Evolutionary conservation across 2,113 vertebrate species (phyloP).

Genomic region (Lutjanus erythropterus): DNA sequence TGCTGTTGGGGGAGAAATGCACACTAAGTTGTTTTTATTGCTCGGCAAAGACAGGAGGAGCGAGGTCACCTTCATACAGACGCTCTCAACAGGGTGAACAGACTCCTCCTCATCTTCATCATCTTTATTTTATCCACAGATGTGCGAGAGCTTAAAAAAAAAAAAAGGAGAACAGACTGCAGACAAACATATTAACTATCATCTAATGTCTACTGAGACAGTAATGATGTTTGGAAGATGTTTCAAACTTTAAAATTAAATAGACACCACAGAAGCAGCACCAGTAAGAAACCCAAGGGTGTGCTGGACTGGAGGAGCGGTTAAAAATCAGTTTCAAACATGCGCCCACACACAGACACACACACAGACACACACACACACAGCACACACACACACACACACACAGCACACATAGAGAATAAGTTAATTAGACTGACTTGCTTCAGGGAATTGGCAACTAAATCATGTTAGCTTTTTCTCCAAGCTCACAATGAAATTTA

Average conservation of each 20-base stretch:
- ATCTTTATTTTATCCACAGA: constrained; percentile 24
- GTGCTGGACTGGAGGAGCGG: constrained; percentile 31
- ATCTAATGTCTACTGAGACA: constrained; percentile 4
- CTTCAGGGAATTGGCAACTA: constrained; percentile 68
- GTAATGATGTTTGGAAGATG: constrained; percentile 17
- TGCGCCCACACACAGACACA: constrained; percentile 8
- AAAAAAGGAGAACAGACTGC: background rate
- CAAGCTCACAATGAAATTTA: constrained; percentile 58
- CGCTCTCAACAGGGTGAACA: constrained; percentile 9
- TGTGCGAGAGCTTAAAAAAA: background rate
- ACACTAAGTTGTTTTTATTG: constrained; percentile 73
- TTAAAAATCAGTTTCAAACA: constrained; percentile 49
- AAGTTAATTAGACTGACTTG: constrained; percentile 72
- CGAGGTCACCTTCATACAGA: constrained; percentile 69
- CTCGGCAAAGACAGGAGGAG: constrained; percentile 28
- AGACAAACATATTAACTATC: constrained; percentile 15
- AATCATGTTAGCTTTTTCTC: constrained; percentile 58
- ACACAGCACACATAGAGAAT: constrained; percentile 23
- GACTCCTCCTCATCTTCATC: constrained; percentile 29
- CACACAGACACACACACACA: constrained; percentile 35
- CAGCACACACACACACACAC: constrained; percentile 33
- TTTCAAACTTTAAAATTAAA: constrained; percentile 23
- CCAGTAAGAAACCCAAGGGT: constrained; percentile 13
- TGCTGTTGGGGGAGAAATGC: constrained; percentile 65
- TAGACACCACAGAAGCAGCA: background rate